phyloP scores from a whole-genome alignment of 1,140 invertebrate species.

The Lepidurus apus region DNA sequence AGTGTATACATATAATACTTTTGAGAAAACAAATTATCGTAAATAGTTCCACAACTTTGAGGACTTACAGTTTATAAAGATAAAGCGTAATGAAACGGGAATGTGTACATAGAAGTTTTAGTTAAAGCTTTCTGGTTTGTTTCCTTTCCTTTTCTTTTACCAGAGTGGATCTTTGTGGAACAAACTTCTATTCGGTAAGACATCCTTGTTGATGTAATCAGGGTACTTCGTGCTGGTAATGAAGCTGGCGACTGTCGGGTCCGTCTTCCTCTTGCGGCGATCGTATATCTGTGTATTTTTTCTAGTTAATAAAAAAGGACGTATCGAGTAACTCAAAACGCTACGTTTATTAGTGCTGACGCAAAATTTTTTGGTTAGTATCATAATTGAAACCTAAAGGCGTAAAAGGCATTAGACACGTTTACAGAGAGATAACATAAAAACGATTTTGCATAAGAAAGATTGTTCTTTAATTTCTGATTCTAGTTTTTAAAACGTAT shows the following conservation, averaged over 20 bases:
- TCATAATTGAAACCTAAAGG: not conserved
- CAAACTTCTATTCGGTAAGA: not conserved
- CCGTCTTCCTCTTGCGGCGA: not conserved
- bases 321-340: not conserved
- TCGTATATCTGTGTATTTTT: not conserved
- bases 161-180: not conserved
- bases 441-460: no score
- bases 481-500: no score
- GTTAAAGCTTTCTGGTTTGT: not conserved
- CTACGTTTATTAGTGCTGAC: not conserved
- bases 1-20: no score
- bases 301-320: not conserved
- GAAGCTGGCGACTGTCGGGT: conserved; percentile 3
- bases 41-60: no score
- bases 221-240: not conserved
- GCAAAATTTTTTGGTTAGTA: not conserved
- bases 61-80: no score
- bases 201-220: conserved; percentile 15
- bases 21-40: no score
- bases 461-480: no score
- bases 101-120: no score
- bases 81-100: no score
- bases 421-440: no score
- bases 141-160: not conserved
- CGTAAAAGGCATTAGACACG: no score